phyloP scores from a whole-genome alignment of 2,888 invertebrate genomes.

The Emmelina monodactyla region DNA sequence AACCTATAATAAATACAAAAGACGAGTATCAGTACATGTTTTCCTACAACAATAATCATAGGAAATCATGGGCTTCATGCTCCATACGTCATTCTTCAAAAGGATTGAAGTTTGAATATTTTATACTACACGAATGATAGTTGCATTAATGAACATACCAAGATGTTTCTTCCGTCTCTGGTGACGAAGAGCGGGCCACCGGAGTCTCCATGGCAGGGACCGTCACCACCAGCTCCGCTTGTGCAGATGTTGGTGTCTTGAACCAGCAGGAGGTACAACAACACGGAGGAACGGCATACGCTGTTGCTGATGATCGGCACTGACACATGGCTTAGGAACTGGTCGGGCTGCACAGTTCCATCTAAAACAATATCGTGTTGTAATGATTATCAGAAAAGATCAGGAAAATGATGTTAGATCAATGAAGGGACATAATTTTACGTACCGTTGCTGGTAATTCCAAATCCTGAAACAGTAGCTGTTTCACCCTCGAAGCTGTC shows the following conservation, averaged over 20 bases:
- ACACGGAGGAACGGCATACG: conserved; percentile 15
- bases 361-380: conserved; percentile 10
- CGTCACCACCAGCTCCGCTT: conserved; percentile 23
- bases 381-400: not conserved
- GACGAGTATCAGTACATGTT: too few species aligned
- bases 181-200: conserved; percentile 29
- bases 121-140: too few species aligned
- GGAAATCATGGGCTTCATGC: too few species aligned
- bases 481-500: conserved; percentile 19
- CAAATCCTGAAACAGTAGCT: conserved; percentile 27
- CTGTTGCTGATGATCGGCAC: conserved; percentile 17
- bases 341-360: conserved; percentile 13
- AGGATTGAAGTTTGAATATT: too few species aligned
- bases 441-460: conserved; percentile 16
- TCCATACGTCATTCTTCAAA: too few species aligned
- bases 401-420: not conserved
- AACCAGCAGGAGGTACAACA: conserved; percentile 17
- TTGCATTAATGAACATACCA: too few species aligned
- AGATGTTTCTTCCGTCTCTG: too few species aligned
- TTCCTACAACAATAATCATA: too few species aligned
- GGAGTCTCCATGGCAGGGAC: conserved; percentile 31
- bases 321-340: conserved; percentile 16
- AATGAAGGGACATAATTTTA: not conserved
- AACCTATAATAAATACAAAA: too few species aligned
- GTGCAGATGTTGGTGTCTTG: conserved; percentile 28